Base-by-base conservation (phyloP, 2,113 vertebrate species). In the Irena cyanogastra region DNA sequence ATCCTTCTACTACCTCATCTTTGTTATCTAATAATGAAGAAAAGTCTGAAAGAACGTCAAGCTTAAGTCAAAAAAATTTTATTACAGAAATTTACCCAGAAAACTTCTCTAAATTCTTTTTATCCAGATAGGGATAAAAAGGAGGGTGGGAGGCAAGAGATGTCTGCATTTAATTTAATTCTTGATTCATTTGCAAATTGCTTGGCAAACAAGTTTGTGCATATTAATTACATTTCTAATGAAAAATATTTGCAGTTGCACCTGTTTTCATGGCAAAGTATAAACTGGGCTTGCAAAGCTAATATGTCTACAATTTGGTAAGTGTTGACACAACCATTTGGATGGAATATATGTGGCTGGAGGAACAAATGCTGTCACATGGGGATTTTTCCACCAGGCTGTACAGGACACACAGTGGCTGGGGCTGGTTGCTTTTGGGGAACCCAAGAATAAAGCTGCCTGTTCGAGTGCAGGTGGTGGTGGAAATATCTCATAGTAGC, bases 171-270 rank as follows among this genome's bases (percentile, higher is more conserved):
- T 86, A 68, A 97, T 95, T 69, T 70, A 90, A 57, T 94, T 96
- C 65, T 96, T 93, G 37, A 90, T 93, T 92, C 53, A 89, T 69
- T 89, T 93, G 27, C 50, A 96, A 94, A 93, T 94, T 95, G 77
- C 83, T 95, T 96, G 74, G 75, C 70, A 96, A 96, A 92, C 60
- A 94, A 86, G 33, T 95, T 92, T 89, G 69, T 93, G 70, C 93
- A 97, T 93, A 95, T 96, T 96, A 95, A 95, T 96, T 96, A 87
- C 28, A 39, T 82, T 95, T 95, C 83, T 94, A 89, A 95, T 95
- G 85, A 95, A 93, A 93, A 95, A 89, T 96, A 92, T 89, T 96
- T 97, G 87, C 74, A 87, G 77, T 83, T 90, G 80, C 96, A 95
- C 74, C 95, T 95, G 93, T 89, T 96, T 93, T 89, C 68, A 23